Percentiles rank a stretch among this genome's conserved stretches.
Evolutionary conservation across 2,888 invertebrate species (phyloP).

Genomic region (Magallana nippona): DNA sequence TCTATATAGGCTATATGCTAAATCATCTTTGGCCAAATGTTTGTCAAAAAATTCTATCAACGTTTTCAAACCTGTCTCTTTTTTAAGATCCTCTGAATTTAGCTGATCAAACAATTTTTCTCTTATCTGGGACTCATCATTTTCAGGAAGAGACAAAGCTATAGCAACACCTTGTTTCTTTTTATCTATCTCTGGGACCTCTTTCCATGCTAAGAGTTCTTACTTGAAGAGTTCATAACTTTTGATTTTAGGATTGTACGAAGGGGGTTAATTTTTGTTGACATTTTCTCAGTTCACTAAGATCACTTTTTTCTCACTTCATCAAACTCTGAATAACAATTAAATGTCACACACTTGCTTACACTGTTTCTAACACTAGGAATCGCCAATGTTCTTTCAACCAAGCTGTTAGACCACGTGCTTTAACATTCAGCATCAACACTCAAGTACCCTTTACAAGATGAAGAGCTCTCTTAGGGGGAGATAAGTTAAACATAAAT

Average conservation of each 20-base stretch:
- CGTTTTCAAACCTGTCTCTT: constrained; percentile 51
- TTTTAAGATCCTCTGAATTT: constrained; percentile 52
- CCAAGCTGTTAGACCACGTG: too few relatives aligned
- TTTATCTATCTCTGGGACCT: constrained; percentile 53
- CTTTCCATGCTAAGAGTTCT: constrained; percentile 54
- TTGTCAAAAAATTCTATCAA: constrained; percentile 54
- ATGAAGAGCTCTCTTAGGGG: too few relatives aligned
- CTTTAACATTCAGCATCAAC: too few relatives aligned
- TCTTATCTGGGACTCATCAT: constrained; percentile 49
- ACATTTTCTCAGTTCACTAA: too few relatives aligned
- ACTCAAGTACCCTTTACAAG: too few relatives aligned
- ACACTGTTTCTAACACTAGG: too few relatives aligned
- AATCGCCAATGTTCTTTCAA: too few relatives aligned
- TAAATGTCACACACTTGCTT: too few relatives aligned
- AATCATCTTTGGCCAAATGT: constrained; percentile 58
- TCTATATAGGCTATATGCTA: constrained; percentile 56
- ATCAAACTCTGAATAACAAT: too few relatives aligned
- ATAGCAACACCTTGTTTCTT: constrained; percentile 54
- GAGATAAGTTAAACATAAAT: too few relatives aligned
- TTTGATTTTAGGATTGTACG: constrained; percentile 39
- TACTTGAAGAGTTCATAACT: constrained; percentile 53
- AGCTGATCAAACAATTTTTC: constrained; percentile 58
- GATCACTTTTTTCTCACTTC: too few relatives aligned
- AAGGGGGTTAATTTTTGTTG: too few relatives aligned
- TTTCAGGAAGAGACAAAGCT: constrained; percentile 55